Evolutionary conservation across 2,888 invertebrate species (phyloP).

Genomic region (Lobophora halterata): DNA sequence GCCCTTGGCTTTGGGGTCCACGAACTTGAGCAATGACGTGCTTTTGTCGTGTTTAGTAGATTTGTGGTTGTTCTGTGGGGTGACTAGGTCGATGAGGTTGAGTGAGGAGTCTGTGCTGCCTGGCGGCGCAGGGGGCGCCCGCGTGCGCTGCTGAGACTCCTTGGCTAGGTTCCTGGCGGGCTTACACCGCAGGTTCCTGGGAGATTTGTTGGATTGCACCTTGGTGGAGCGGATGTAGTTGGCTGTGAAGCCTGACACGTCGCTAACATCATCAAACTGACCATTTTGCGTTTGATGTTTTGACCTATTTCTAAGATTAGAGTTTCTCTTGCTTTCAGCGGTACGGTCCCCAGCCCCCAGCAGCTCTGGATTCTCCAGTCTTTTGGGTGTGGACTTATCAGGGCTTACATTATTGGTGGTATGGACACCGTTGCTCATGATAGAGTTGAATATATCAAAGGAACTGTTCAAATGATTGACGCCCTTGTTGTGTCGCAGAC

Average conservation of each 20-base stretch:
- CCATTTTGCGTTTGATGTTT: conserved; percentile 43
- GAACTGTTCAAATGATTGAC: conserved; percentile 53
- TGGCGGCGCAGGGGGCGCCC: conserved; percentile 46
- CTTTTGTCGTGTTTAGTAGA: conserved; percentile 46
- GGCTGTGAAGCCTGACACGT: conserved; percentile 73
- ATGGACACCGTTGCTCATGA: conserved; percentile 41
- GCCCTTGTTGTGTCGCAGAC: conserved; percentile 48
- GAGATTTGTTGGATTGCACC: conserved; percentile 54
- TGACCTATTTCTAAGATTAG: conserved; percentile 22
- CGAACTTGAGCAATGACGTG: conserved; percentile 62
- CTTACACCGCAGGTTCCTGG: conserved; percentile 55
- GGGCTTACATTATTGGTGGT: conserved; percentile 28
- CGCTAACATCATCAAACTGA: conserved; percentile 69
- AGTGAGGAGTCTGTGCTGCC: conserved; percentile 67
- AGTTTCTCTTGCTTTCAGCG: conserved; percentile 35
- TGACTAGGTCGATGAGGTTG: conserved; percentile 61
- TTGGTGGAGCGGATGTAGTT: conserved; percentile 75
- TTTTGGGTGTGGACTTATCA: conserved; percentile 29
- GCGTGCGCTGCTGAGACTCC: conserved; percentile 45
- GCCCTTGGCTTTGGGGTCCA: conserved; percentile 43
- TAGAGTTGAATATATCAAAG: conserved; percentile 48
- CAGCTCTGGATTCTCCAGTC: conserved; percentile 33
- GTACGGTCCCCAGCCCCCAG: conserved; percentile 39
- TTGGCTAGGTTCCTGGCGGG: conserved; percentile 51
- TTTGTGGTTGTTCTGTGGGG: conserved; percentile 46